These are phyloP conservation scores for Hedya salicella DNA, from an alignment of 2,888 invertebrate genomes.

Conservation along the genomic window DNA sequence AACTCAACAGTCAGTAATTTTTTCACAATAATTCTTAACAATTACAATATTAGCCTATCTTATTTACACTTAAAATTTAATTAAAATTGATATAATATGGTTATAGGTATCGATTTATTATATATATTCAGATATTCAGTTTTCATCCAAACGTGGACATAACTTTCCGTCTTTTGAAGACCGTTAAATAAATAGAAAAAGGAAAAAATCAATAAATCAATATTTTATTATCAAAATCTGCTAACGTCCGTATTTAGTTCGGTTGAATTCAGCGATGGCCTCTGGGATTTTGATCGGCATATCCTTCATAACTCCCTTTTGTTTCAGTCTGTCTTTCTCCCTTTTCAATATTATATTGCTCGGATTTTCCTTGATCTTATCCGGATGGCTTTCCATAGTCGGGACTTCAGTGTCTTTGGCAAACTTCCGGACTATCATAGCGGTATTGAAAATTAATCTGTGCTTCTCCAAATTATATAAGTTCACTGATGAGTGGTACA, in stretches of 20 bases:
- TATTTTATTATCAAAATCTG: too few relatives aligned
- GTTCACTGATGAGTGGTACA: background rate
- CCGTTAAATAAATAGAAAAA: too few relatives aligned
- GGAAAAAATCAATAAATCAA: too few relatives aligned
- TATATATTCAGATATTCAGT: too few relatives aligned
- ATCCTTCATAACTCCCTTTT: constrained; percentile 12
- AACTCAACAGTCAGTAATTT: too few relatives aligned
- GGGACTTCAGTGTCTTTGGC: background rate
- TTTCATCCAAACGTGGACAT: too few relatives aligned
- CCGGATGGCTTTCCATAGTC: background rate
- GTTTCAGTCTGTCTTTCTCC: background rate
- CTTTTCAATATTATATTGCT: background rate
- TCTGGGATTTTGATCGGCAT: background rate
- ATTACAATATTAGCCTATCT: too few relatives aligned
- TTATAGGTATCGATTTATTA: too few relatives aligned
- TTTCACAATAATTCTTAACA: too few relatives aligned
- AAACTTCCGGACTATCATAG: background rate
- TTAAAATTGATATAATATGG: too few relatives aligned
- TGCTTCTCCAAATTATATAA: background rate
- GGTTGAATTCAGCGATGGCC: background rate
- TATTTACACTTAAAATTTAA: too few relatives aligned
- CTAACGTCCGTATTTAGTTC: background rate
- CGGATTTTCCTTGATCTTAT: background rate
- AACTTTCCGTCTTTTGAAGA: too few relatives aligned
- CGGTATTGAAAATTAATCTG: background rate